Base-by-base conservation (phyloP, 2,888 invertebrate species). In the Rhogogaster chlorosoma region DNA sequence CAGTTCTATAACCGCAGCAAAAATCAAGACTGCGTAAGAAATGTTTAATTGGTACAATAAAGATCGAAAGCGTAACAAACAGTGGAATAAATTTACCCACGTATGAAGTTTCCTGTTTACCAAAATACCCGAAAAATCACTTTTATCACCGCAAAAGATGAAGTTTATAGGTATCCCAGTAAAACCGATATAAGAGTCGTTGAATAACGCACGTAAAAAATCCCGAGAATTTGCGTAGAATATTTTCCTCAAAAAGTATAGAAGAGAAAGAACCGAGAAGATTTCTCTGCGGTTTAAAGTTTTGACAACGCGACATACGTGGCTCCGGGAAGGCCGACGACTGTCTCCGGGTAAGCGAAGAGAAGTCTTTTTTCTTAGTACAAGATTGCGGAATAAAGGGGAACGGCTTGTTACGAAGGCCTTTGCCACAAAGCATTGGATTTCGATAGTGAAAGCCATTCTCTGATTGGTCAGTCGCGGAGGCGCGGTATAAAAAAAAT, bases 371-470 rank as follows among this genome's bases (percentile, higher is more conserved):
- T 80, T 61, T 36, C 49, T 61, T 26, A n/a, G 36, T 9, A 61
- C 49, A 38, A 53, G 18, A 38, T 57, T 38, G 57, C 61, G 42
- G 61, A 83, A 67, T 67, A 67, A 83, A 83, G 22, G 83, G 83
- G 83, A 67, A 83, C 85, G 75, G 32, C 80, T 82, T 49, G 84
- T 84, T 85, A 78, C 57, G 87, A 86, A 85, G 87, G 86, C 86
- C 86, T 84, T 87, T 86, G 87, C 85, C 87, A 88, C 86, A 88
- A 88, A 89, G 78, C 84, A 89, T 89, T 86, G 88, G 87, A 90
- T 90, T 89, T 89, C 88, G 71, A 85, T 57, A 88, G 91, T 90
- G 91, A 91, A 90, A 91, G 91, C 90, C 85, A 83, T 42, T 45
- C 83, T 10, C 67, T 85, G 82, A 84, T 87, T 87, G 87, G 87